Conservation (phyloP, 2,797 vertebrate genomes). For the Chelmon rostratus region DNA sequence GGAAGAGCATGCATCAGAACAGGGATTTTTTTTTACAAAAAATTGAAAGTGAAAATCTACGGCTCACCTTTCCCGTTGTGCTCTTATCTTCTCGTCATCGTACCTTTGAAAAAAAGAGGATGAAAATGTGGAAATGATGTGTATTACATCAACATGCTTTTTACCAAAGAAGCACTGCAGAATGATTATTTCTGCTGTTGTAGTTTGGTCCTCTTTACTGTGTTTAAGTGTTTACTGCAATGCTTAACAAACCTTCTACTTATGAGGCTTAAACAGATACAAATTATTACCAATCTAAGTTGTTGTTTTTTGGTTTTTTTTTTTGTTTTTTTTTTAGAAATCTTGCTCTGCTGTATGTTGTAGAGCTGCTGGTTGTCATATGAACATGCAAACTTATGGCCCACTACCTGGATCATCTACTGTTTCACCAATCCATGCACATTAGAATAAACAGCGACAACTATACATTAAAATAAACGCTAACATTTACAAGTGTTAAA, state of each 20-base stretch:
- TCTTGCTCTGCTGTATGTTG: background rate
- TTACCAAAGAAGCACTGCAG: background rate
- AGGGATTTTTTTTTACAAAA: background rate
- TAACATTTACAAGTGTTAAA: background rate
- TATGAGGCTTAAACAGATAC: background rate
- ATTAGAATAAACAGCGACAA: background rate
- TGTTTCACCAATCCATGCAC: background rate
- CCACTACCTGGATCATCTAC: background rate
- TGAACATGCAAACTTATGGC: no score
- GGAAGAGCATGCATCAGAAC: background rate
- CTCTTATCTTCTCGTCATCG: conserved; percentile 92
- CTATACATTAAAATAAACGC: background rate
- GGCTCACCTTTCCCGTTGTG: conserved; percentile 90
- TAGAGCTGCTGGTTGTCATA: background rate
- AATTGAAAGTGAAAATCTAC: background rate
- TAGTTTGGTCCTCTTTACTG: no score
- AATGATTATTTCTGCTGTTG: conserved; percentile 7
- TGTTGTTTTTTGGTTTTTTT: no score
- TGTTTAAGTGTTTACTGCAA: background rate
- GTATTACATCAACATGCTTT: background rate
- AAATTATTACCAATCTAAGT: no score
- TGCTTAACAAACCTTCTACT: background rate
- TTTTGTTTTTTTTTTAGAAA: no score
- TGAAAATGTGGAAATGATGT: background rate
- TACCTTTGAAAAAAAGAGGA: conserved; percentile 83